phyloP scores from a whole-genome alignment of 2,113 vertebrate species.

The Orycteropus afer region DNA sequence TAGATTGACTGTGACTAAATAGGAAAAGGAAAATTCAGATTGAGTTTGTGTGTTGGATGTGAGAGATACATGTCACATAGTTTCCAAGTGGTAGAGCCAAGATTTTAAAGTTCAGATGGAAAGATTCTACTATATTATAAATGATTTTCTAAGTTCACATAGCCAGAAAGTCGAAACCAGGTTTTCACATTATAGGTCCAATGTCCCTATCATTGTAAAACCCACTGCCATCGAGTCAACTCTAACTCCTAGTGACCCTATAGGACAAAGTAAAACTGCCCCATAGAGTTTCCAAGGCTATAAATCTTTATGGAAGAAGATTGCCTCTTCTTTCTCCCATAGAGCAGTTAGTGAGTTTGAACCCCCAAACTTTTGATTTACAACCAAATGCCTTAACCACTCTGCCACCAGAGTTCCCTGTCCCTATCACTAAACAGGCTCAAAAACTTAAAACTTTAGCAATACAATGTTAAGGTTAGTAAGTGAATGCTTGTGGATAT shows the following conservation, averaged over 20 bases:
- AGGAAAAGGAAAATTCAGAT: background rate
- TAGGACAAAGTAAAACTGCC: no score
- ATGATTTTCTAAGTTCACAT: background rate
- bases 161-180: background rate
- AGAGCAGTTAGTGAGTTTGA: no score
- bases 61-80: background rate
- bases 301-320: no score
- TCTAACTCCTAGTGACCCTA: no score
- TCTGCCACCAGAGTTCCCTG: no score
- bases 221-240: no score
- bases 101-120: background rate
- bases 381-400: no score
- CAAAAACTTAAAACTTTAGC: background rate
- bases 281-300: no score
- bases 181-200: background rate
- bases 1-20: background rate
- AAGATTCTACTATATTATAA: background rate
- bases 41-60: background rate
- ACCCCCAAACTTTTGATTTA: no score
- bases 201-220: background rate
- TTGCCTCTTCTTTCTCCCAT: no score
- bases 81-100: background rate
- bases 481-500: background rate
- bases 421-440: background rate
- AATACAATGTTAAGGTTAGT: background rate